These are phyloP conservation scores for Malthinus flaveolus DNA, from an alignment of 2,888 invertebrate genomes.

Conservation along the genomic window DNA sequence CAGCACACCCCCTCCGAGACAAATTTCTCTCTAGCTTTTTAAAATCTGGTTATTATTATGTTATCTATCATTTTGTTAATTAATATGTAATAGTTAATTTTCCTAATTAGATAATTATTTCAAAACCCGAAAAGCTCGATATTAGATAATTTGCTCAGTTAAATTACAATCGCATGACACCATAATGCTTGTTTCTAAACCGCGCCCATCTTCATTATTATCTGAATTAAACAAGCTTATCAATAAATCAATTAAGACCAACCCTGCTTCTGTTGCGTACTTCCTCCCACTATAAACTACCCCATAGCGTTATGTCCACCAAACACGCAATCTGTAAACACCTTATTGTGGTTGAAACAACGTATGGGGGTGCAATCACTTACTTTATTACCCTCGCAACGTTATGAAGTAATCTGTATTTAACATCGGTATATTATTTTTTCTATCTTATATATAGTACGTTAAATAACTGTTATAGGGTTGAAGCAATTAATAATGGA, in stretches of 20 bases:
- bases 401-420: conserved; percentile 22
- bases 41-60: too few relatives aligned
- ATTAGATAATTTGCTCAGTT: too few relatives aligned
- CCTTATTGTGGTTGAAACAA: conserved; percentile 37
- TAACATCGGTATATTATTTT: conserved; percentile 23
- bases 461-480: conserved; percentile 12
- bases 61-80: too few relatives aligned
- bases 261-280: conserved; percentile 35
- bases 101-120: too few relatives aligned
- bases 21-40: too few relatives aligned
- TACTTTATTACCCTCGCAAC: conserved; percentile 31
- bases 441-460: conserved; percentile 7
- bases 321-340: conserved; percentile 42
- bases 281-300: conserved; percentile 35
- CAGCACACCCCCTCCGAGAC: too few relatives aligned
- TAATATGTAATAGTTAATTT: too few relatives aligned
- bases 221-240: conserved; percentile 36
- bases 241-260: conserved; percentile 42
- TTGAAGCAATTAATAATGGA: conserved; percentile 12
- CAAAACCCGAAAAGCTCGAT: too few relatives aligned
- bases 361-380: conserved; percentile 33
- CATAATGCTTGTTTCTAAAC: conserved; percentile 15
- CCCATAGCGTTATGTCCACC: conserved; percentile 36
- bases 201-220: conserved; percentile 37
- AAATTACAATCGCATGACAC: not conserved